phyloP scores from a whole-genome alignment of 2,888 invertebrate genomes.

The Pardosa pseudoannulata region DNA sequence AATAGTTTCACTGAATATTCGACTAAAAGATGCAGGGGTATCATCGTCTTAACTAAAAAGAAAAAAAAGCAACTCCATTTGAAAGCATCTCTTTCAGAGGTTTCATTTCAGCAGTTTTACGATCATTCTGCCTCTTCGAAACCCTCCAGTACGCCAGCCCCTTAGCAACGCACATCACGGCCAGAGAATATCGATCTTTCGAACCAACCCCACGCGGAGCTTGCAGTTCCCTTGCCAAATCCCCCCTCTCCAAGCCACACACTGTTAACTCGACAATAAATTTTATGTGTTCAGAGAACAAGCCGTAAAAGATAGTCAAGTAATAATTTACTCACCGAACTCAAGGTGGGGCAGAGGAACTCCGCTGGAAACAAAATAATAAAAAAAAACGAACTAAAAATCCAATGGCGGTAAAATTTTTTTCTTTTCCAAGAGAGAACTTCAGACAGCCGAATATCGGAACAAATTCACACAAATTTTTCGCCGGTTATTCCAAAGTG shows the following conservation, averaged over 20 bases:
- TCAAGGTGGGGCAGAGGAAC: neutral
- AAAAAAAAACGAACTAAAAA: neutral
- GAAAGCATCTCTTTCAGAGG: too few species aligned
- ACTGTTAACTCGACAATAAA: too few species aligned
- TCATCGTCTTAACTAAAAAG: too few species aligned
- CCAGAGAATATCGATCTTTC: neutral
- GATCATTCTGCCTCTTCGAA: too few species aligned
- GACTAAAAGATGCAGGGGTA: too few species aligned
- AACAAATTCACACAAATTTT: neutral
- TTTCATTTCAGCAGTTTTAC: too few species aligned
- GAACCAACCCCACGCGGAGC: neutral
- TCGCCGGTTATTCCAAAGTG: neutral
- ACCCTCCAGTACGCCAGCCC: neutral
- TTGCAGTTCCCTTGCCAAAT: neutral
- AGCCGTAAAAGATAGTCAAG: neutral
- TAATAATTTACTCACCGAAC: neutral
- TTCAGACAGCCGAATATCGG: neutral
- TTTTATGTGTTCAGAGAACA: too few species aligned
- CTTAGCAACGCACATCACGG: constrained; percentile 13
- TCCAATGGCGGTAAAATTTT: constrained; percentile 5
- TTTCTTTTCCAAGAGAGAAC: too few species aligned
- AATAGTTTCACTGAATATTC: too few species aligned
- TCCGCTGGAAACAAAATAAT: neutral
- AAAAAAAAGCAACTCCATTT: too few species aligned
- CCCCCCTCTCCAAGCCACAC: too few species aligned